A percentile compares a stretch with the other conserved stretches of the same genome.
Conservation (phyloP, 2,113 vertebrate genomes). For the Chloropsis hardwickii region DNA sequence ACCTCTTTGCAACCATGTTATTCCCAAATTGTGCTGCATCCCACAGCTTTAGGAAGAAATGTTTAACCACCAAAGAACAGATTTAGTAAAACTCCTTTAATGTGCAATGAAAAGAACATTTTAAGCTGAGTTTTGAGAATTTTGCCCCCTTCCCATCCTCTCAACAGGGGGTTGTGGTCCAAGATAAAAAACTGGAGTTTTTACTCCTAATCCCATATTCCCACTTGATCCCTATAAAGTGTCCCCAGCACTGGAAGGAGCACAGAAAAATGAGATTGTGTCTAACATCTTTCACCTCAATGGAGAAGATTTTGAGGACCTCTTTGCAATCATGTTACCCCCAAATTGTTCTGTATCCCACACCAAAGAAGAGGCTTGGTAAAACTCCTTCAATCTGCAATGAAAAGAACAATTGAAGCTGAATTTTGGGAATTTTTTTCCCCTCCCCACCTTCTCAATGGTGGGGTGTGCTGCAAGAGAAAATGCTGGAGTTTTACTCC, state of each 20-base stretch:
- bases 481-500: neutral
- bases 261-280: neutral
- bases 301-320: neutral
- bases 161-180: rapidly evolving
- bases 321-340: neutral
- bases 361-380: neutral
- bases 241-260: too few relatives aligned
- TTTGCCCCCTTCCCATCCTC: neutral
- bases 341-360: neutral
- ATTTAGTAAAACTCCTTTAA: neutral
- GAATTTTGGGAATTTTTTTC: neutral
- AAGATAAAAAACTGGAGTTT: neutral
- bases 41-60: too few relatives aligned
- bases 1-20: neutral
- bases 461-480: rapidly evolving
- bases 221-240: neutral
- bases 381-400: neutral
- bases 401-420: neutral
- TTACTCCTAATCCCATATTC: neutral
- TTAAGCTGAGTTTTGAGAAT: neutral
- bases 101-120: neutral
- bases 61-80: neutral
- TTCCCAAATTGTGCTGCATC: neutral
- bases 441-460: neutral
- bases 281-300: neutral